phyloP scores from a whole-genome alignment of 2,888 invertebrate genomes.

The Polymixis lichenea region DNA sequence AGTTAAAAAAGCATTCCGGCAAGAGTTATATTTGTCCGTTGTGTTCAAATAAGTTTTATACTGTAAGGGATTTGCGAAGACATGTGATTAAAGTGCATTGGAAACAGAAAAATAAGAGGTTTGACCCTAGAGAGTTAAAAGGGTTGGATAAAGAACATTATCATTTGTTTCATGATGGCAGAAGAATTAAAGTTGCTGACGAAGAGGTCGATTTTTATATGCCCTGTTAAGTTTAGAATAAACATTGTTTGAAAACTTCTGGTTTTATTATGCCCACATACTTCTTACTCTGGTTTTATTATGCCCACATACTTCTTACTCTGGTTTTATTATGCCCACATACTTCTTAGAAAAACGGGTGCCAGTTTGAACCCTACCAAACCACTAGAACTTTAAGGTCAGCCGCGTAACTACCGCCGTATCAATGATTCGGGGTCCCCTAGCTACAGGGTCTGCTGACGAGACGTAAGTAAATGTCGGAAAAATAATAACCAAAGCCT shows the following conservation, averaged over 20 bases:
- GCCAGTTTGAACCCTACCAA: background rate
- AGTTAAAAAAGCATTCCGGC: constrained; percentile 73
- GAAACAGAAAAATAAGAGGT: constrained; percentile 70
- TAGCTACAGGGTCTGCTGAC: background rate
- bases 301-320: background rate
- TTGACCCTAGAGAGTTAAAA: constrained; percentile 69
- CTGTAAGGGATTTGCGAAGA: constrained; percentile 72
- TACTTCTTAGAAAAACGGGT: background rate
- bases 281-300: background rate
- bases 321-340: constrained; percentile 7
- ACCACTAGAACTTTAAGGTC: background rate
- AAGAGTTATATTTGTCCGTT: constrained; percentile 74
- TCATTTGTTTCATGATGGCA: constrained; percentile 72
- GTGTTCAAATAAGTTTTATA: constrained; percentile 73
- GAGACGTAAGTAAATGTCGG: no score
- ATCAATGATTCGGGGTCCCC: background rate
- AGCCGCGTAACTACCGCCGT: background rate
- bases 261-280: constrained; percentile 5
- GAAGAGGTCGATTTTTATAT: constrained; percentile 57
- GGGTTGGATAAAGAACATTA: constrained; percentile 68
- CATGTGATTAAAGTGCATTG: constrained; percentile 77
- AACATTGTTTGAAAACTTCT: background rate
- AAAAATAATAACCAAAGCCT: no score
- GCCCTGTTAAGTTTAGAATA: constrained; percentile 43
- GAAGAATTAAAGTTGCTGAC: constrained; percentile 57